Evolutionary conservation across 2,113 vertebrate genomes (phyloP), one percentile per base, ranked within the genome.

Genomic region (Choloepus hoffmanni): DNA sequence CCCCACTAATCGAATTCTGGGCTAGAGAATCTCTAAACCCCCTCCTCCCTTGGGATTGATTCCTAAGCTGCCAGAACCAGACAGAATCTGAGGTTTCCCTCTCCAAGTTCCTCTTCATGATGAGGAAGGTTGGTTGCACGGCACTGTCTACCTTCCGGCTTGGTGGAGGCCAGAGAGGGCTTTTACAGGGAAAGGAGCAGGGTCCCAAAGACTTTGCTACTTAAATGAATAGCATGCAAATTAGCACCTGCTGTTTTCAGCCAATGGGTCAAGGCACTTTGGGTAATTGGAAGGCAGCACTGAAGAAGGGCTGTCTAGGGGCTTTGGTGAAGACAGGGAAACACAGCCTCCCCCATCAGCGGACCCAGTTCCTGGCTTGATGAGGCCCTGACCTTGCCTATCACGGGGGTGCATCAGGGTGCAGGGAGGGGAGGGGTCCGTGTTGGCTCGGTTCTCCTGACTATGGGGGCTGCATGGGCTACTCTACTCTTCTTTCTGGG

Each of bases 171-270:
- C 50, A n/a, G 14, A 9, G 6, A 48, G 65, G 33, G 28, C 50
- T 94, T 81, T 96, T 78, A 63, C 30, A 43, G 40, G 45, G 45
- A 24, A 79, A 74, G 33, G 45, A n/a, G n/a, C 21, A n/a, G 74
- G 30, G 55, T 74, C 86, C 79, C 26, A 30, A 77, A 91, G 76
- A 50, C 14, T 26, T 33, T 23, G 5, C 81, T 40, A 21, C 74
- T 72, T 65, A 67, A 76, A 89, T 58, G 63, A 93, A 55, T 12
- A 89, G 74, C 36, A 68, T 72, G 78, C 87, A 95, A 62, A 95
- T 85, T 15, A 90, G 84, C 70, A 81, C 83, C 78, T 76, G 79
- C 90, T 87, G 55, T 62, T 72, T 90, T 40, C 87, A 55, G 62
- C 79, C 63, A 62, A 24, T 50, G 70, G 78, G 89, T 67, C 90